A percentile compares a stretch with the other conserved stretches of the same genome.
Conservation (phyloP, 92 coral and sea anemone species). For the Siderastrea siderea region DNA sequence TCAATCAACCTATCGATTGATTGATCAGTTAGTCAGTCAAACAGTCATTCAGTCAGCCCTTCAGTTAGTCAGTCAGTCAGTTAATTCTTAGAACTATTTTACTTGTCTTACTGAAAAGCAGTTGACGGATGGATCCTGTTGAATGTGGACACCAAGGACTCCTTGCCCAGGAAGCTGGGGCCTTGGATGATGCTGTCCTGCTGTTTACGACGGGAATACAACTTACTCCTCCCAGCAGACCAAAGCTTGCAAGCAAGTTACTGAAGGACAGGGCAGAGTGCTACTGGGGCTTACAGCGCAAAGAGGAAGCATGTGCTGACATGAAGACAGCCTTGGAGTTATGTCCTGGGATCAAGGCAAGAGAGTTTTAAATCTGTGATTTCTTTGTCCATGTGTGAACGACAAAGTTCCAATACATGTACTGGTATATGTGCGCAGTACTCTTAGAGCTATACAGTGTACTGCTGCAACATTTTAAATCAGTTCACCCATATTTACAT, state of each 20-base stretch:
- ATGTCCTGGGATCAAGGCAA: constrained; percentile 33
- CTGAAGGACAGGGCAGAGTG: constrained; percentile 69
- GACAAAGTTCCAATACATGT: neutral
- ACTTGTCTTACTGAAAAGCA: neutral
- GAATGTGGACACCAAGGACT: constrained; percentile 31
- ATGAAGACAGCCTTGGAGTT: constrained; percentile 63
- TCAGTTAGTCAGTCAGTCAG: too few relatives aligned
- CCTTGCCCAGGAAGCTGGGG: constrained; percentile 35
- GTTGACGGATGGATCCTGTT: constrained; percentile 27
- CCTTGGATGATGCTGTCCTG: constrained; percentile 35
- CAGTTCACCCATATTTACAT: too few relatives aligned
- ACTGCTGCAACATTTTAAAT: too few relatives aligned
- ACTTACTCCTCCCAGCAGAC: constrained; percentile 49
- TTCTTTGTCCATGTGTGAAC: neutral
- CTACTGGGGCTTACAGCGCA: constrained; percentile 47
- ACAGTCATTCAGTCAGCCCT: too few relatives aligned
- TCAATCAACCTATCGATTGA: too few relatives aligned
- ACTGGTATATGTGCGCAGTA: too few relatives aligned
- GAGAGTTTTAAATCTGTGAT: neutral
- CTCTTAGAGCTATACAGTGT: too few relatives aligned
- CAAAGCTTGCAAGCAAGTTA: constrained; percentile 46
- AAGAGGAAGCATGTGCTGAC: constrained; percentile 63
- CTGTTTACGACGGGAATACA: constrained; percentile 52
- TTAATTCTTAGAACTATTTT: neutral
- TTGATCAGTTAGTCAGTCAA: too few relatives aligned